Evolutionary conservation across 2,888 invertebrate genomes (phyloP).

Genomic region (Hirudinaria manillensis): DNA sequence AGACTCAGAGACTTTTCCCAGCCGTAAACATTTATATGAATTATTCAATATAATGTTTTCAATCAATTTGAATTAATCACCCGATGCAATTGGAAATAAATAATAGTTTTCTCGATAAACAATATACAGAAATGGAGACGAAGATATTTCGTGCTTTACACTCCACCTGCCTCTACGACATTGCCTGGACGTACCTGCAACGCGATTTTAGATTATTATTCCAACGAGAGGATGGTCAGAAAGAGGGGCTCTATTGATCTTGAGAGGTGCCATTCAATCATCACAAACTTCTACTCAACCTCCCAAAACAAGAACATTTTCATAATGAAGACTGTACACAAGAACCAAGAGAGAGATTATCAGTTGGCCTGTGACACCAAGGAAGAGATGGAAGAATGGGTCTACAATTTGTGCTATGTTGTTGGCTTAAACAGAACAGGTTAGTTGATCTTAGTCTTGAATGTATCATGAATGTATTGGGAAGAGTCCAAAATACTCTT

Average conservation of each 20-base stretch:
- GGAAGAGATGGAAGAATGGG: conserved; percentile 24
- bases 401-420: conserved; percentile 14
- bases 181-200: neutral
- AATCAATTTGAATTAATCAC: too few relatives aligned
- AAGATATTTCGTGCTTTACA: conserved; percentile 30
- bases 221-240: conserved; percentile 20
- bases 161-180: conserved; percentile 16
- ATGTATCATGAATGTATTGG: too few relatives aligned
- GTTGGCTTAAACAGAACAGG: conserved; percentile 4
- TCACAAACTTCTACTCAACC: neutral
- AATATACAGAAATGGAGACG: conserved; percentile 28
- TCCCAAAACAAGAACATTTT: conserved; percentile 21
- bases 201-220: conserved; percentile 29
- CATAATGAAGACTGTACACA: conserved; percentile 13
- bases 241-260: conserved; percentile 27
- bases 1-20: neutral
- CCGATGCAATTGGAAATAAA: neutral
- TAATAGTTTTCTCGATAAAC: neutral
- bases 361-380: conserved; percentile 18
- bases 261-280: conserved; percentile 11
- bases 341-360: conserved; percentile 18
- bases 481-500: neutral
- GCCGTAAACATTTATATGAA: neutral
- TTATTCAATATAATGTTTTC: neutral
- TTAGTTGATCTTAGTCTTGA: neutral